These are phyloP conservation scores for Lampris megalopsis DNA, from an alignment of 2,113 vertebrate species.

Conservation along the genomic window DNA sequence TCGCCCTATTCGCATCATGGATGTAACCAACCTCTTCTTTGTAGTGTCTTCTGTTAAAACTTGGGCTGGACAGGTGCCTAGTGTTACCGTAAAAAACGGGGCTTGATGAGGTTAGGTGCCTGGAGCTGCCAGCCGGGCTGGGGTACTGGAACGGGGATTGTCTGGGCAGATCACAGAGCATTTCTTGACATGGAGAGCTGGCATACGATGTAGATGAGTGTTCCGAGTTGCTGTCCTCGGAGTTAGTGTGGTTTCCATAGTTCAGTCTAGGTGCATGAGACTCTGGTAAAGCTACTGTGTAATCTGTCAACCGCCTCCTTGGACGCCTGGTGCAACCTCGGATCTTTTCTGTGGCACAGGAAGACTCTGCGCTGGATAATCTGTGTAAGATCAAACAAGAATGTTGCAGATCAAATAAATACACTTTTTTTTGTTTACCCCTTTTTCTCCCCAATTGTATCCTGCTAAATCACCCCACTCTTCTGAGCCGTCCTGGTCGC, in stretches of 20 bases:
- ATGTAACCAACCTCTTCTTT: slow-evolving; percentile 64
- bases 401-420: neutral
- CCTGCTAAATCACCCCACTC: no score
- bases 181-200: slow-evolving; percentile 76
- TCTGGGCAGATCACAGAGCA: slow-evolving; percentile 49
- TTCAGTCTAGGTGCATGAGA: slow-evolving; percentile 56
- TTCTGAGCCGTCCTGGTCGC: no score
- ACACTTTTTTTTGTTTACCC: no score
- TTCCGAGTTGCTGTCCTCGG: slow-evolving; percentile 87
- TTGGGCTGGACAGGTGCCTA: slow-evolving; percentile 58
- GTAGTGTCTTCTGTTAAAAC: slow-evolving; percentile 63
- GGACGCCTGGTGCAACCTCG: slow-evolving; percentile 79
- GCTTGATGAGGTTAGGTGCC: slow-evolving; percentile 48
- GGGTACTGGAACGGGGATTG: slow-evolving; percentile 53
- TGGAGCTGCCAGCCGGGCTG: slow-evolving; percentile 49
- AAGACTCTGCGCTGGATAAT: slow-evolving; percentile 74
- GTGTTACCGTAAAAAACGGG: slow-evolving; percentile 63
- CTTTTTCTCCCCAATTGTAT: no score
- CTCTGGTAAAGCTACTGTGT: slow-evolving; percentile 73
- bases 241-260: slow-evolving; percentile 71
- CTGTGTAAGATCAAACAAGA: slow-evolving; percentile 65
- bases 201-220: slow-evolving; percentile 83
- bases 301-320: slow-evolving; percentile 84
- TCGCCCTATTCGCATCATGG: slow-evolving; percentile 62
- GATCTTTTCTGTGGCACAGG: slow-evolving; percentile 62